Evolutionary conservation across 2,797 vertebrate species (phyloP).

Genomic region (Momotus momota): DNA sequence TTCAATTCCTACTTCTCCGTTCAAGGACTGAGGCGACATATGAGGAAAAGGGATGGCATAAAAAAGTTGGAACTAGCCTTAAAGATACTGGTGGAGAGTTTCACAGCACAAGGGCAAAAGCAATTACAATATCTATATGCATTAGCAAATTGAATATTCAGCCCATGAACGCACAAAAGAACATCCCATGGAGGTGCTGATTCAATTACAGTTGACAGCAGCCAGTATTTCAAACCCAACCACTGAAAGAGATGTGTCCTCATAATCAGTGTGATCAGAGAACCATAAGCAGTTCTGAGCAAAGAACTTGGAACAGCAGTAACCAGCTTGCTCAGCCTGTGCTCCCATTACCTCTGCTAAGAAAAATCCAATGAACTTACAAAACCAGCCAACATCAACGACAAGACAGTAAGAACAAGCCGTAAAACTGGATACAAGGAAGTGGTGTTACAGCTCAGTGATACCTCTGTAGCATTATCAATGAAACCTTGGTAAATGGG

Average conservation of each 20-base stretch:
- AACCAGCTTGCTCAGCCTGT: neutral
- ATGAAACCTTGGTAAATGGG: neutral
- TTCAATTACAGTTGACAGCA: neutral
- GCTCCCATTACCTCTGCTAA: neutral
- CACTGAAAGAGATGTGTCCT: neutral
- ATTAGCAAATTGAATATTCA: neutral
- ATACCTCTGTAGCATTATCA: neutral
- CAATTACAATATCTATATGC: neutral
- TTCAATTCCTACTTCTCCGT: neutral
- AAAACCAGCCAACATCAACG: neutral
- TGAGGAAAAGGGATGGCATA: neutral
- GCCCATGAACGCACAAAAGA: neutral
- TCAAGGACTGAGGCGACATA: neutral
- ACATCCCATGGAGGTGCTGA: neutral
- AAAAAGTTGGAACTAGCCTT: neutral
- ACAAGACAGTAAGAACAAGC: rapidly evolving
- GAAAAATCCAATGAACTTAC: neutral
- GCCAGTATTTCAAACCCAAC: neutral
- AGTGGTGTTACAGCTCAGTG: rapidly evolving
- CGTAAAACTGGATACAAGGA: neutral
- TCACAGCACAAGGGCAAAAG: neutral
- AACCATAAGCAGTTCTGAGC: neutral
- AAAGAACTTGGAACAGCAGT: neutral
- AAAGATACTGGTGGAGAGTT: neutral
- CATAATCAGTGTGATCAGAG: neutral